Percentiles rank a stretch among this genome's conserved stretches.
phyloP scores from a whole-genome alignment of 2,888 invertebrate genomes.

The Atrina japonica region DNA sequence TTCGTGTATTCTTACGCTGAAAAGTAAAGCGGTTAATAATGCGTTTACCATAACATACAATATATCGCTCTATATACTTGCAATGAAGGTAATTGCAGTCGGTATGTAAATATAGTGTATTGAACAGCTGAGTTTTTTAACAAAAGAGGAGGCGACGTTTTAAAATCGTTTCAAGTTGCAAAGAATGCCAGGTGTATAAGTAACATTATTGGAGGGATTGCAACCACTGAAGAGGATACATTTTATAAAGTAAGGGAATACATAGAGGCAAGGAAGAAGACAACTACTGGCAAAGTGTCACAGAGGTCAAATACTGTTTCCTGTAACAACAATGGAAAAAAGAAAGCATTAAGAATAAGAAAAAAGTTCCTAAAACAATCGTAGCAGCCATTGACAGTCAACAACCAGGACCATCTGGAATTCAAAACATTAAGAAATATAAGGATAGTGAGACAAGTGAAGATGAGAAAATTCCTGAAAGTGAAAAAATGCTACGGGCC shows the following conservation, averaged over 20 bases:
- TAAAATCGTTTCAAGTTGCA: not conserved
- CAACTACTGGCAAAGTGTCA: not conserved
- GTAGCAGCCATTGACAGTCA: not conserved
- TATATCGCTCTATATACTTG: too few species aligned
- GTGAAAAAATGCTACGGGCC: not conserved
- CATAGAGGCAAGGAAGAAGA: not conserved
- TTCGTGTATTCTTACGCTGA: too few species aligned
- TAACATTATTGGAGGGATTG: conserved; percentile 20
- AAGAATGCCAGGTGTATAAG: conserved; percentile 8
- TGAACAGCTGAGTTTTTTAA: conserved; percentile 2
- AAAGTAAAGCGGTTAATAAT: too few species aligned
- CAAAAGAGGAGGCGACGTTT: not conserved
- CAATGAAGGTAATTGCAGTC: too few species aligned
- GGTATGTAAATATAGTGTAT: not conserved
- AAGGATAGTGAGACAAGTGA: too few species aligned
- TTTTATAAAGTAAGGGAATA: conserved; percentile 1
- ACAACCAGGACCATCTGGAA: conserved; percentile 7
- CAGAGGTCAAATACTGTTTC: not conserved
- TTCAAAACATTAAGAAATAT: not conserved
- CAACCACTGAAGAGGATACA: conserved; percentile 7
- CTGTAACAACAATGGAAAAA: not conserved
- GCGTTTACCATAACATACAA: too few species aligned
- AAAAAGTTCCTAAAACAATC: not conserved
- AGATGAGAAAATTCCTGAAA: too few species aligned
- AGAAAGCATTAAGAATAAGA: not conserved